Evolutionary conservation across 2,888 invertebrate genomes (phyloP), one percentile per base, ranked within the genome.

Genomic region (Himalopsyche tibetana): DNA sequence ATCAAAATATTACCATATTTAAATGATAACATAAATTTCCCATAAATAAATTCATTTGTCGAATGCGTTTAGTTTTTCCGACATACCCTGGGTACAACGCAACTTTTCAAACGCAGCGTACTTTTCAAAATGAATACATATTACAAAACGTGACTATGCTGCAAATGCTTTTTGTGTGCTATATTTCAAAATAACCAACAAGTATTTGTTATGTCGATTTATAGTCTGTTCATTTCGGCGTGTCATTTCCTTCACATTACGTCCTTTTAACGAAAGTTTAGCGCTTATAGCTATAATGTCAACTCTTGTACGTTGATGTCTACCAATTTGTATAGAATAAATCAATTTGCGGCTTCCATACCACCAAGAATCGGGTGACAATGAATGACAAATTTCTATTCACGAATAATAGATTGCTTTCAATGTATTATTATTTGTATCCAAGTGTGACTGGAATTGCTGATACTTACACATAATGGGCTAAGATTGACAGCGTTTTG

Each of bases 231-330:
- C 56, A 19, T 63, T 63, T 63, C 6, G 19, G 19, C 56, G 12
- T 9, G 19, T 28, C 56, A 63, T 63, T 63, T 63, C 56, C 19
- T 1, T 63, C 56, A 63, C 56, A 63, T 19, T 19, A 63, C 56
- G 19, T 19, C 56, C 51, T 63, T 63, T 63, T 63, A 63, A 63
- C 56, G 19, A 28, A 63, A 63, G 19, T 63, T 28, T 19, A 63
- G 19, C 19, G 56, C 19, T 63, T 11, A 63, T 8, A 19, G 6
- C 56, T 19, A 63, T 19, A 63, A 63, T 19, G 56, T 63, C 19
- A 63, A 63, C 19, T 63, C 56, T 63, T 19, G 56, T 63, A 19
- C 56, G 56, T 63, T 63, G 56, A 63, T 63, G 56, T 63, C 56
- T 63, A 8, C 56, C 56, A 63, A 63, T 63, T 63, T 63, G 56